Conservation (phyloP, 1,140 invertebrate species). For the Trissolcus basalis region DNA sequence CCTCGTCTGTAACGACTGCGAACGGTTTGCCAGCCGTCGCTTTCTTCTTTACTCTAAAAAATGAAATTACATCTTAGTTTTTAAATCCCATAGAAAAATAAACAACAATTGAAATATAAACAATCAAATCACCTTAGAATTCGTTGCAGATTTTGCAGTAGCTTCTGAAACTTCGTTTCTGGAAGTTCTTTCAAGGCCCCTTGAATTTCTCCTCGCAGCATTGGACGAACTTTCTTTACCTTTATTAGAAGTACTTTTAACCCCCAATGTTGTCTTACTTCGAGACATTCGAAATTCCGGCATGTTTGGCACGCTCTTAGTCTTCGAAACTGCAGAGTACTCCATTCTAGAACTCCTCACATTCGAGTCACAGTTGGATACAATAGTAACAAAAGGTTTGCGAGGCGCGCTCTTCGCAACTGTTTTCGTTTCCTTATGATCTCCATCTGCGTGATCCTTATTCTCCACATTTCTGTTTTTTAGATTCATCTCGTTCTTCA, state of each 20-base stretch:
- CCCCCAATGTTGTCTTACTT: constrained; percentile 72
- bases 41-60: constrained; percentile 64
- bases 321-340: constrained; percentile 74
- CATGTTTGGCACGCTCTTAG: constrained; percentile 34
- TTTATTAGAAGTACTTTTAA: constrained; percentile 58
- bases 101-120: not conserved
- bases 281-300: constrained; percentile 66
- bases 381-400: constrained; percentile 34
- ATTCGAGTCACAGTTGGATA: constrained; percentile 31
- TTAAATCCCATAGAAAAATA: constrained; percentile 17
- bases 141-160: not conserved
- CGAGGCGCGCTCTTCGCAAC: constrained; percentile 32
- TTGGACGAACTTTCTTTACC: constrained; percentile 64
- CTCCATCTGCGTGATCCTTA: constrained; percentile 1
- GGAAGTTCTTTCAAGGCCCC: constrained; percentile 29
- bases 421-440: constrained; percentile 18
- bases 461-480: constrained; percentile 41
- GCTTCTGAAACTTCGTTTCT: constrained; percentile 62
- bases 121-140: not conserved
- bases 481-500: constrained; percentile 65
- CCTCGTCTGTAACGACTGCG: constrained; percentile 75
- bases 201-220: constrained; percentile 62
- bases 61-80: not conserved
- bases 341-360: constrained; percentile 62
- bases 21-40: constrained; percentile 82